Base-by-base conservation (phyloP, 2,888 invertebrate species). In the Pantelozetes paolii region DNA sequence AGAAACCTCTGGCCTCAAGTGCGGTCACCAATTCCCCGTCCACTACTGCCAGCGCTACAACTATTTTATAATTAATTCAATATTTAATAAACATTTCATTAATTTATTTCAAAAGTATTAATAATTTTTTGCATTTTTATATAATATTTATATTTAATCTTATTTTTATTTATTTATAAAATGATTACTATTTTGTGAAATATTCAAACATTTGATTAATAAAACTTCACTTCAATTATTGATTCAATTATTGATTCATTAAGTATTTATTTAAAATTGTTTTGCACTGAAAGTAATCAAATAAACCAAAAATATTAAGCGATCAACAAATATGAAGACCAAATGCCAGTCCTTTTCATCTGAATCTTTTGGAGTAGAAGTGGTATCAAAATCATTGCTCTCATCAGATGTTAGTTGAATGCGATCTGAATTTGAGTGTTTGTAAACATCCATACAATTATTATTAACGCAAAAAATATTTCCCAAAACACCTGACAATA, bases 221-320 rank as follows among this genome's bases (percentile, higher is more conserved):
- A 8, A 36, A 36, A 8, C 9, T 36, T 36, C 36, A 36, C 36
- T 36, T 36, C n/a, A n/a, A 23, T 23, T 20, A 18, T 26, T 20
- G 11, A 20, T 13, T 54, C 54, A 20, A 23, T 23, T 20, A 18
- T 26, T 20, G 11, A 20, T 13, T 54, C 54, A 20, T n/a, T 23
- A 54, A 54, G 45, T 45, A 23, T 2, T 54, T 30, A 59, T 28
- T 45, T 69, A 59, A 26, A 30, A 28, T 13, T 59, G 59, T 69
- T 69, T 69, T 23, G 45, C 26, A 42, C 42, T 69, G n/a, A 69
- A 69, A 42, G 45, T n/a, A 45, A 69, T 69, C 15, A 23, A 42
- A 69, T 69, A 69, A 26, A 69, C 45, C 1, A 69, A 1, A 45
- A 69, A 69, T 26, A 69, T 23, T 45, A 69, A 26, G 18, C 69